Percentiles rank a stretch among this genome's conserved stretches.
These are phyloP conservation scores for Drymodes brunneopygia DNA, from an alignment of 2,113 vertebrate species.

Conservation along the genomic window DNA sequence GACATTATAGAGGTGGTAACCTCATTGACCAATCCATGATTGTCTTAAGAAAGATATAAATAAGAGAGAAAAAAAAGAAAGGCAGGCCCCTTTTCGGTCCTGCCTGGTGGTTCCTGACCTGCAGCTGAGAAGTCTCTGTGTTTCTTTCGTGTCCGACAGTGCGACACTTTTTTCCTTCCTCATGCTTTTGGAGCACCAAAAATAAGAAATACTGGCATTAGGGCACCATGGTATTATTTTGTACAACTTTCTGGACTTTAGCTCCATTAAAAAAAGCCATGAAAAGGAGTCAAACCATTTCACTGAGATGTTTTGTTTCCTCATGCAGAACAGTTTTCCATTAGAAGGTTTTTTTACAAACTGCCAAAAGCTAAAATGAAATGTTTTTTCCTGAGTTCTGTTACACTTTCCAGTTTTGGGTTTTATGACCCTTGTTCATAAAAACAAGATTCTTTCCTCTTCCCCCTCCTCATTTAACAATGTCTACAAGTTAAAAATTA, in stretches of 20 bases:
- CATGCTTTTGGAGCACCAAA: neutral
- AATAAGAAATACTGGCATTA: neutral
- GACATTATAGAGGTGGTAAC: too few relatives aligned
- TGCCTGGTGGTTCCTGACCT: too few relatives aligned
- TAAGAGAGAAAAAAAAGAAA: too few relatives aligned
- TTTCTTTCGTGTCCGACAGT: too few relatives aligned
- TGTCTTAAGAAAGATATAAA: too few relatives aligned
- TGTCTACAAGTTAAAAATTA: neutral
- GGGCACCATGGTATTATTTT: neutral
- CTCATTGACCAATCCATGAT: too few relatives aligned
- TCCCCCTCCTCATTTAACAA: neutral
- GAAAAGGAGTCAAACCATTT: neutral
- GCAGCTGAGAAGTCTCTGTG: too few relatives aligned
- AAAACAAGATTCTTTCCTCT: neutral
- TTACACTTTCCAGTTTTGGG: neutral
- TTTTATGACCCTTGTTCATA: neutral
- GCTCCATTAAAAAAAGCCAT: neutral
- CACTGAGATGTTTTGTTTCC: neutral
- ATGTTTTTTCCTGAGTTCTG: neutral
- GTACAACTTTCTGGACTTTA: neutral
- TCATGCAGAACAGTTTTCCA: neutral
- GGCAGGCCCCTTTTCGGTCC: too few relatives aligned
- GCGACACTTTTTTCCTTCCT: fast-evolving
- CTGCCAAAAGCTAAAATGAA: neutral
- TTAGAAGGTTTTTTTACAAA: neutral